These are phyloP conservation scores for Nycticorax nycticorax DNA, from an alignment of 2,113 vertebrate species.

Conservation along the genomic window DNA sequence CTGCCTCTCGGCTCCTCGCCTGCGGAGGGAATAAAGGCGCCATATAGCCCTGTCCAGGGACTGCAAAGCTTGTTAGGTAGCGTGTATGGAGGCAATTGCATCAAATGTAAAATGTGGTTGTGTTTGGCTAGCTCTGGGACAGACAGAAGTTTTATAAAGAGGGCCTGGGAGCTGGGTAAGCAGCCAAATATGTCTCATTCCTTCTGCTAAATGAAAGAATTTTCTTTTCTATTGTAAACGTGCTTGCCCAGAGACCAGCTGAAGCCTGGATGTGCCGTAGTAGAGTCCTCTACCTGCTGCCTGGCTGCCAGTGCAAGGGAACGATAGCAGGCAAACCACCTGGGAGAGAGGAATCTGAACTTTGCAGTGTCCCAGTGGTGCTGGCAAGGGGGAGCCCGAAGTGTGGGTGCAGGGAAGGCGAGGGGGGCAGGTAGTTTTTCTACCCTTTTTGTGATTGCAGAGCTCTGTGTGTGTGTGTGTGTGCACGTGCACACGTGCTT, in stretches of 20 bases:
- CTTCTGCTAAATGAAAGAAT: neutral
- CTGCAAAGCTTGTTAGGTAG: neutral
- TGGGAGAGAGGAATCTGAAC: neutral
- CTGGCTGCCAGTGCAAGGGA: neutral
- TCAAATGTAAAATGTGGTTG: neutral
- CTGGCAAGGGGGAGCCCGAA: neutral
- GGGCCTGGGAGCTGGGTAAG: neutral
- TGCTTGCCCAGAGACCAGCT: neutral
- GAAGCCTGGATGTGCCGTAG: neutral
- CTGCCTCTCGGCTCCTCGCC: neutral
- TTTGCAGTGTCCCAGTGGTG: neutral
- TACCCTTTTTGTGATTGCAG: neutral
- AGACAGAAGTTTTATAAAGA: neutral
- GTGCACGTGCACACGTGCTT: too few species aligned
- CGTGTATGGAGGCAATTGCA: neutral
- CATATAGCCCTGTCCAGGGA: neutral
- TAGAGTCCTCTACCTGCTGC: neutral
- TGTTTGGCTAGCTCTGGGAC: neutral
- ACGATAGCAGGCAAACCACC: accelerated
- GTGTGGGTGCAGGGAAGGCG: neutral
- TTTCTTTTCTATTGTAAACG: neutral
- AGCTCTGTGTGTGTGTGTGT: neutral
- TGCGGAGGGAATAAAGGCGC: neutral
- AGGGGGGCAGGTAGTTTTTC: neutral
- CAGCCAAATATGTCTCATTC: neutral